phyloP scores from a whole-genome alignment of 2,888 invertebrate species.

The Stenichneumon culpator region DNA sequence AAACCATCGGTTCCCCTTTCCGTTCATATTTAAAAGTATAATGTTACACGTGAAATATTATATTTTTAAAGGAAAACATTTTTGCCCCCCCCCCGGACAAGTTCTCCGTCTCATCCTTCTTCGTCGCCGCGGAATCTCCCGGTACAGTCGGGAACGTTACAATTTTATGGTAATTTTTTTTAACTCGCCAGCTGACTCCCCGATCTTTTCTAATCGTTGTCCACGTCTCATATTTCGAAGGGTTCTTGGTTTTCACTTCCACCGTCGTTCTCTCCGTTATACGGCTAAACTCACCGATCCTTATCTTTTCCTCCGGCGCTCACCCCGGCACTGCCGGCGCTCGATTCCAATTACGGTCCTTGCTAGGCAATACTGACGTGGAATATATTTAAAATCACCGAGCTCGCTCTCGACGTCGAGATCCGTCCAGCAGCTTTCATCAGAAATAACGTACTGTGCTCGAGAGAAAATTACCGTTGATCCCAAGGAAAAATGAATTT shows the following conservation, averaged over 20 bases:
- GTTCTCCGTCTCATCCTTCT: slow-evolving; percentile 12
- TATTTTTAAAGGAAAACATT: slow-evolving; percentile 76
- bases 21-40: slow-evolving; percentile 78
- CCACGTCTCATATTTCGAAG: slow-evolving; percentile 27
- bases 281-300: background rate
- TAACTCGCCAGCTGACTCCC: slow-evolving; percentile 42
- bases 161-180: slow-evolving; percentile 65
- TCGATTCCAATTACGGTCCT: slow-evolving; percentile 46
- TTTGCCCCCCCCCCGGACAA: slow-evolving; percentile 65
- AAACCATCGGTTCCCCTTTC: slow-evolving; percentile 17
- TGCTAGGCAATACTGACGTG: slow-evolving; percentile 20
- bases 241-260: background rate
- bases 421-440: background rate
- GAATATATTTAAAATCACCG: slow-evolving; percentile 24
- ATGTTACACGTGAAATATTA: slow-evolving; percentile 76
- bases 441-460: slow-evolving; percentile 29
- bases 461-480: slow-evolving; percentile 7
- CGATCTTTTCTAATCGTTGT: slow-evolving; percentile 53
- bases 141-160: slow-evolving; percentile 38
- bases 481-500: background rate
- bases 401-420: background rate
- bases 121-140: background rate
- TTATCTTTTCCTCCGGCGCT: background rate
- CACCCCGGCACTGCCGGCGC: slow-evolving; percentile 2
- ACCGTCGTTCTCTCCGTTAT: slow-evolving; percentile 11